Evolutionary conservation across 1,140 invertebrate species (phyloP), one percentile per base, ranked within the genome.

Genomic region (Bombus superbus): DNA sequence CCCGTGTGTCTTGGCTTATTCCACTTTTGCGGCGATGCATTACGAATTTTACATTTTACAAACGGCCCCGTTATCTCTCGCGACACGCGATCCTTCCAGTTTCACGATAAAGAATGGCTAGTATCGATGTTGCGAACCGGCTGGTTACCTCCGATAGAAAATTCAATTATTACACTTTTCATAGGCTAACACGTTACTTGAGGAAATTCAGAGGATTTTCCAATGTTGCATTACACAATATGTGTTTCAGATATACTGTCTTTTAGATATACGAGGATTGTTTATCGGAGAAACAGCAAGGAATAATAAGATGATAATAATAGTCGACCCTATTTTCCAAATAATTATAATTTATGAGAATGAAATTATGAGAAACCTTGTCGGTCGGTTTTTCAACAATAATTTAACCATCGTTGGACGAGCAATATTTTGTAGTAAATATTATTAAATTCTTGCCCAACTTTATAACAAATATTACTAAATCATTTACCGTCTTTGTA

Each of bases 11-110:
- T 92, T 90, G 91, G 91, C 91, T 94, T 95, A 94, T 94, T 94
- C 93, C 93, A 94, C 93, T 95, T 94, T 94, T 91, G 92, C 91
- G 91, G 93, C 93, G 91, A 94, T 94, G 94, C 93, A 94, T 95
- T 94, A 93, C 93, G 91, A 94, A 95, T 95, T 95, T 94, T 94
- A 94, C 92, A 94, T 94, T 94, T 94, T 93, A 94, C 92, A 95
- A 95, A 95, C 93, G 92, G 91, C 91, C 87, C 81, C 90, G 92
- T 92, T 94, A 94, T 94, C 92, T 94, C 80, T 88, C 81, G 88
- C 90, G 93, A 94, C 94, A 92, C 92, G 94, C 93, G 91, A 94
- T 94, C 89, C 89, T 93, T 94, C 91, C 90, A 92, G 92, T 81
- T 91, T 91, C 91, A 84, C 86, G 73, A 87, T 92, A 91, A 94